Base-by-base conservation (phyloP, 2,113 vertebrate species). In the Chaetodon auriga region DNA sequence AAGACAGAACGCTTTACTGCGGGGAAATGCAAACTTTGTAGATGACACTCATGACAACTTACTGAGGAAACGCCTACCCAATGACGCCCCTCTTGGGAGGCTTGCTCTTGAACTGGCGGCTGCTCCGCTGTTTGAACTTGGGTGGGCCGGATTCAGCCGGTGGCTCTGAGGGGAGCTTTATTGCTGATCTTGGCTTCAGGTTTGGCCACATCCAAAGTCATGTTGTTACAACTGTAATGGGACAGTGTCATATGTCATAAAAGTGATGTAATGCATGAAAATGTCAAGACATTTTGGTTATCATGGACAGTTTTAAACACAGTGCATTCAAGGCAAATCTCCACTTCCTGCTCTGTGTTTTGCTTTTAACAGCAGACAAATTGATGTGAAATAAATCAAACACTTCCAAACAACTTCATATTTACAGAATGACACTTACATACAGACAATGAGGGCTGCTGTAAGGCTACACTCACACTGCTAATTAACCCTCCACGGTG, bases 101-200 rank as follows among this genome's bases (percentile, higher is more conserved):
- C 77, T 97, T 97, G 96, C 97, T 97, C 92, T 97, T 97, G 90
- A 97, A 97, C 89, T 97, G 96, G 15, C 97, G 93, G 11, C 93
- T 96, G 87, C 95, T 96, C 79, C 96, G 94, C 87, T 97, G 97
- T 81, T 97, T 97, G 92, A 97, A 97, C 66, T 96, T 97, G 23
- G 96, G 94, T 1, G 95, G 95, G 15, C 95, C 95, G 15, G 96
- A 96, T 73, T 93, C 95, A 0, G 13, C 91, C 96, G 3, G 58
- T 92, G 81, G 96, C 95, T 80, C 95, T 93, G 0, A 95, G 95
- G 70, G 93, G 95, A 0, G 94, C 95, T 75, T 96, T 96, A 62
- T 30, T 65, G 23, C 65, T 81, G 38, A 71, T 53, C 75, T 93
- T 93, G 45, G 95, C 75, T 75, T 97, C 96, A 0, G 87, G 46